Conservation (phyloP, 1,140 invertebrate genomes). For the Monochamus saltuarius region DNA sequence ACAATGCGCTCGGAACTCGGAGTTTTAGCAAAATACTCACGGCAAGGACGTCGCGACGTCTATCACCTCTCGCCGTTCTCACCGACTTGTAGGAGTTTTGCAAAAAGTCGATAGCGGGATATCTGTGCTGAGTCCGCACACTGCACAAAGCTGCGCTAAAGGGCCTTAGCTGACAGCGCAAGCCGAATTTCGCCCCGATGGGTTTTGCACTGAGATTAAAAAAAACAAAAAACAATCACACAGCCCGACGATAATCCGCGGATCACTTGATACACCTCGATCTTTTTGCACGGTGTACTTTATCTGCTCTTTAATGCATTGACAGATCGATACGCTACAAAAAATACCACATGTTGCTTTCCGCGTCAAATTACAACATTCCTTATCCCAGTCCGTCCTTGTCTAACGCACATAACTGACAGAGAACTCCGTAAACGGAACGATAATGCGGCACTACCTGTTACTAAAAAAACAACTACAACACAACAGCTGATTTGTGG, state of each 20-base stretch:
- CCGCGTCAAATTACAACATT: slow-evolving; percentile 20
- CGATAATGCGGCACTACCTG: slow-evolving; percentile 20
- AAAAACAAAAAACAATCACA: slow-evolving; percentile 10
- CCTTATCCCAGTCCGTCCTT: slow-evolving; percentile 8
- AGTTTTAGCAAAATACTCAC: slow-evolving; percentile 33
- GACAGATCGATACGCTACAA: slow-evolving; percentile 41
- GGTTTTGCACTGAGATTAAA: not conserved
- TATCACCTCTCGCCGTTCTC: slow-evolving; percentile 31
- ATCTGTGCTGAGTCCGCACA: slow-evolving; percentile 33
- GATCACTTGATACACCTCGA: slow-evolving; percentile 22
- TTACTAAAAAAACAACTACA: slow-evolving; percentile 10
- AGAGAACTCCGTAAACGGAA: slow-evolving; percentile 14
- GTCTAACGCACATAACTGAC: not conserved
- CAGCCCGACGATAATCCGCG: slow-evolving; percentile 1
- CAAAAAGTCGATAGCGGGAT: slow-evolving; percentile 35
- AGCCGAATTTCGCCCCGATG: slow-evolving; percentile 24
- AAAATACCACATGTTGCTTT: slow-evolving; percentile 44
- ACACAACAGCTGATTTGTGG: slow-evolving; percentile 17
- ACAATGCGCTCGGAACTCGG: slow-evolving; percentile 41
- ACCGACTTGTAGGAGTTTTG: slow-evolving; percentile 29
- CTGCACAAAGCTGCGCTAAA: slow-evolving; percentile 42
- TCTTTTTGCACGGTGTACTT: slow-evolving; percentile 6
- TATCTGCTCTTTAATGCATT: slow-evolving; percentile 26
- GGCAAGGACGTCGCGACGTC: slow-evolving; percentile 21
- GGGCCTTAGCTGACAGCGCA: slow-evolving; percentile 34